Percentiles rank a stretch among this genome's conserved stretches.
Conservation (phyloP, 2,888 invertebrate genomes). For the Xestobium rufovillosum region DNA sequence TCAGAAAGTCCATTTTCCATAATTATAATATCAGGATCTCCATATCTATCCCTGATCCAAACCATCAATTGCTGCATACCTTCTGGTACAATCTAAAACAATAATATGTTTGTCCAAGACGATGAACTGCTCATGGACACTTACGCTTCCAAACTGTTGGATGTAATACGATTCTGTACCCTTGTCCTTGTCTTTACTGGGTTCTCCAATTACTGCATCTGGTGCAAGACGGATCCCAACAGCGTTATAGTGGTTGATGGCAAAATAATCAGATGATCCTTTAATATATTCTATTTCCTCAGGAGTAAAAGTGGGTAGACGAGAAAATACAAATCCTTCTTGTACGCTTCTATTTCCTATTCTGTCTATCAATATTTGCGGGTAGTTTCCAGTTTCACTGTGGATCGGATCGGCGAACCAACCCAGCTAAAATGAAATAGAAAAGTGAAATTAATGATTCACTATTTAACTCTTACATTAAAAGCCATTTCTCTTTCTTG, state of each 20-base stretch:
- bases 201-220: conserved; percentile 3
- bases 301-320: conserved; percentile 53
- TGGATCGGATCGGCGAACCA: conserved; percentile 64
- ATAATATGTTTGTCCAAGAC: no score
- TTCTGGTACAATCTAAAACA: no score
- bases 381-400: conserved; percentile 60
- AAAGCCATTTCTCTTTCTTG: no score
- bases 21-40: no score
- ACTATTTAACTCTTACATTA: no score
- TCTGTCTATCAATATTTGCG: conserved; percentile 52
- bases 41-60: no score
- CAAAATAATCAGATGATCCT: conserved; percentile 63
- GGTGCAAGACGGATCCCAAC: conserved; percentile 36
- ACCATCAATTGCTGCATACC: no score
- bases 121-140: no score
- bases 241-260: conserved; percentile 66
- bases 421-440: conserved; percentile 47
- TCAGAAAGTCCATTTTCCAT: conserved; percentile 56
- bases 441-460: no score
- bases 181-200: conserved; percentile 8
- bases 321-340: conserved; percentile 51
- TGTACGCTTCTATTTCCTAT: conserved; percentile 49
- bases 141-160: no score
- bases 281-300: conserved; percentile 52
- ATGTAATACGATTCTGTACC: no score